Conservation (phyloP, 2,113 vertebrate species). For the Cricetomys ansorgei region DNA sequence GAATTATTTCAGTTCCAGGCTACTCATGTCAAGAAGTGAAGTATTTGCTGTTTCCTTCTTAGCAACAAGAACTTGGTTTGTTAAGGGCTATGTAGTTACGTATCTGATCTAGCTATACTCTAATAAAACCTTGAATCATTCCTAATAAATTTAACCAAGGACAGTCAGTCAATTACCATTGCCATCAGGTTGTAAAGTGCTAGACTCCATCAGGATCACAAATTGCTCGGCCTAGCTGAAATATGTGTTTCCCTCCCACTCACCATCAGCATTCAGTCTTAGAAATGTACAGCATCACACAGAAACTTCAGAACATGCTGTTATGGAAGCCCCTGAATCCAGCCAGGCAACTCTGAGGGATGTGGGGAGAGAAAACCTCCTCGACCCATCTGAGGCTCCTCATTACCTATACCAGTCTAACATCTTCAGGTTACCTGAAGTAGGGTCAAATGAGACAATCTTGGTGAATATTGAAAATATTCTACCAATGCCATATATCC, state of each 20-base stretch:
- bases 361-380: background rate
- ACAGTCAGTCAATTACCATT: background rate
- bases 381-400: background rate
- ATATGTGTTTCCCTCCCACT: background rate
- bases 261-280: background rate
- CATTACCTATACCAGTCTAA: background rate
- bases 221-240: background rate
- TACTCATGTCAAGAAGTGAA: background rate
- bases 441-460: background rate
- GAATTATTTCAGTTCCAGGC: background rate
- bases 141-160: background rate
- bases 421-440: background rate
- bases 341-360: background rate
- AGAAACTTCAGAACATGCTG: background rate
- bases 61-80: background rate
- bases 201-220: background rate
- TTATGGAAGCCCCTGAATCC: background rate
- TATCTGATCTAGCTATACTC: background rate
- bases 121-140: conserved; percentile 12
- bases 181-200: background rate
- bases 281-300: background rate
- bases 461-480: background rate
- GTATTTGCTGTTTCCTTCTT: background rate
- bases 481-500: background rate
- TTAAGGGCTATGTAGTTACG: background rate